A percentile compares a stretch with the other conserved stretches of the same genome.
These are phyloP conservation scores for Abrostola tripartita DNA, from an alignment of 2,888 invertebrate species.

Conservation along the genomic window DNA sequence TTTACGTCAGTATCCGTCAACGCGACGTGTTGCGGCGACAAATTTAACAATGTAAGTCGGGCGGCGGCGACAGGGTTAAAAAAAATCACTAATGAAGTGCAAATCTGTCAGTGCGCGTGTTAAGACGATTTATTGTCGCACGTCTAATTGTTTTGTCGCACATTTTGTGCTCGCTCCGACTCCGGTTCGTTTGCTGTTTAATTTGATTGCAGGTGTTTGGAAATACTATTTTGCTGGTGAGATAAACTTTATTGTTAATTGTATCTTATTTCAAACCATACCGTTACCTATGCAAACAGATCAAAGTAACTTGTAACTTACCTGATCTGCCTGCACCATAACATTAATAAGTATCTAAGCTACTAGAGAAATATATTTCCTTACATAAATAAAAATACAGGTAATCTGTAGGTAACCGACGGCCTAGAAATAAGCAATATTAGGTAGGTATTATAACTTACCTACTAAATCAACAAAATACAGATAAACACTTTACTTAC, in stretches of 20 bases:
- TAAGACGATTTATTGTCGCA: conserved; percentile 75
- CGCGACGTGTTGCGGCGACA: conserved; percentile 75
- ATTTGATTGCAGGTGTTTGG: conserved; percentile 33
- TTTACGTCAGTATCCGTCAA: conserved; percentile 81
- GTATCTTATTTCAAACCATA: not conserved
- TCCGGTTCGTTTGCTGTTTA: conserved; percentile 52
- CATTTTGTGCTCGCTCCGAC: conserved; percentile 59
- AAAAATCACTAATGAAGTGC: conserved; percentile 80
- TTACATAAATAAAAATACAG: too few species aligned
- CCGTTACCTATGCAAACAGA: not conserved
- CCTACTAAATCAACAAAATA: too few species aligned
- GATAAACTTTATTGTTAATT: conserved; percentile 3
- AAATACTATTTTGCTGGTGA: not conserved
- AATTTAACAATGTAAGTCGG: conserved; percentile 83
- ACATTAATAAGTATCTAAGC: too few species aligned
- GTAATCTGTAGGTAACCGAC: too few species aligned
- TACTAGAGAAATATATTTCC: too few species aligned
- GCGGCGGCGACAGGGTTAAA: conserved; percentile 60
- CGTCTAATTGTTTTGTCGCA: conserved; percentile 69
- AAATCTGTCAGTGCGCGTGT: conserved; percentile 81
- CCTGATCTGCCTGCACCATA: not conserved
- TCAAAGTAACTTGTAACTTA: not conserved
- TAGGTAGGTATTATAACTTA: too few species aligned
- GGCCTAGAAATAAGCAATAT: too few species aligned
- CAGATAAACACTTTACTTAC: too few species aligned